These are phyloP conservation scores for Carlito syrichta DNA, from an alignment of 2,113 vertebrate species.

Conservation along the genomic window DNA sequence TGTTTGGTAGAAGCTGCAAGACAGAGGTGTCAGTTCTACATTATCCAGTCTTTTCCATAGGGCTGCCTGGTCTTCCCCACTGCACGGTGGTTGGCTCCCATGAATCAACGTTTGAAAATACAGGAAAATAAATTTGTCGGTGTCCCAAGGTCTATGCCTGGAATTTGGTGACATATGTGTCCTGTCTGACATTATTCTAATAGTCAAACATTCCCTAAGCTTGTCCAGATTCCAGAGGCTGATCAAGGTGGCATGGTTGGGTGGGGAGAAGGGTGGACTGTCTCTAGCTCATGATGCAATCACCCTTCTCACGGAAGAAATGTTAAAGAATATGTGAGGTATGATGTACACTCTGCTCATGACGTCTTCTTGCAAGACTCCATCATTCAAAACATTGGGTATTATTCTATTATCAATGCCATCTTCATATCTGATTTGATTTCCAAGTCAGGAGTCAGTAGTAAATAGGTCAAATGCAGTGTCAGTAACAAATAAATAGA, in stretches of 20 bases:
- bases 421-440: neutral
- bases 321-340: neutral
- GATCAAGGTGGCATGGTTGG: neutral
- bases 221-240: neutral
- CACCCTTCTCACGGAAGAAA: neutral
- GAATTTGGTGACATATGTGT: neutral
- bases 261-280: fast-evolving
- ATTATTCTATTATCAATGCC: neutral
- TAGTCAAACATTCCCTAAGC: neutral
- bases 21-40: neutral
- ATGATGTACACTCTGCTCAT: neutral
- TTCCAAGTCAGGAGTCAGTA: neutral
- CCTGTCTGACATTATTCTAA: neutral
- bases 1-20: neutral
- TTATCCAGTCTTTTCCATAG: neutral
- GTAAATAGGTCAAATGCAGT: neutral
- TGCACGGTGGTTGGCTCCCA: neutral
- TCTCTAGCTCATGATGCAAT: neutral
- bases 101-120: neutral
- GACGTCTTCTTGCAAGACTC: neutral
- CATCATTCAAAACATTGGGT: neutral
- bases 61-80: neutral
- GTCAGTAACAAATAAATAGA: neutral
- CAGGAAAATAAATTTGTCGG: neutral
- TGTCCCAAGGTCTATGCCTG: neutral